Evolutionary conservation across 2,888 invertebrate genomes (phyloP), one percentile per base, ranked within the genome.

Genomic region (Apodemia mormo): DNA sequence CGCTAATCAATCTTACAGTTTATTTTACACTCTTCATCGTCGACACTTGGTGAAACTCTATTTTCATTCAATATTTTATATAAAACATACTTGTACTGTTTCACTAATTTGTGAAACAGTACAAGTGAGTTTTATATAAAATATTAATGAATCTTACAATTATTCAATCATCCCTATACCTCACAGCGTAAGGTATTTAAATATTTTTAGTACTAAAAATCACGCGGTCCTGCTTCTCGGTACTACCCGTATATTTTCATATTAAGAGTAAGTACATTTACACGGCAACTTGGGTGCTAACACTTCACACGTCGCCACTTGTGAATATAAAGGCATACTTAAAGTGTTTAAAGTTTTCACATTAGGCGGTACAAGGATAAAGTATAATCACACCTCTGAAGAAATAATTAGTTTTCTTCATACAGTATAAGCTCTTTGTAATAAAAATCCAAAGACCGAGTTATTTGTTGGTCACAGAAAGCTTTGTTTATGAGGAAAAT

Each of bases 281-380:
- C 86, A 89, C 88, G 90, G 84, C 82, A 86, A 84, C 89, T 90
- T 88, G 80, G 84, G 84, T 81, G 80, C 82, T 82, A 83, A 86
- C 87, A 82, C 85, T 82, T 84, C 85, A 80, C 85, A 82, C 85
- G 76, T 76, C 78, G 81, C 79, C 81, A 81, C 81, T 79, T 79
- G 74, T 77, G 77, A 76, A 76, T 76, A 77, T 81, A 80, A 81
- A 81, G 80, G 80, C 78, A 79, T 66, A 33, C 45, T 58, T 68
- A 65, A 68, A 68, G 76, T 80, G 76, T 85, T 77, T 84, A 83
- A 90, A 91, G 89, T 90, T 90, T 89, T 84, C 89, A 72, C 90
- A 91, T 91, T 90, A 90, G 76, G 73, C 68, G 72, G 66, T 74
- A 70, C 73, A 72, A 68, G 70, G 69, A 72, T 74, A 76, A 74